Evolutionary conservation across 1,140 invertebrate genomes (phyloP).

Genomic region (Saccostrea glomerata): DNA sequence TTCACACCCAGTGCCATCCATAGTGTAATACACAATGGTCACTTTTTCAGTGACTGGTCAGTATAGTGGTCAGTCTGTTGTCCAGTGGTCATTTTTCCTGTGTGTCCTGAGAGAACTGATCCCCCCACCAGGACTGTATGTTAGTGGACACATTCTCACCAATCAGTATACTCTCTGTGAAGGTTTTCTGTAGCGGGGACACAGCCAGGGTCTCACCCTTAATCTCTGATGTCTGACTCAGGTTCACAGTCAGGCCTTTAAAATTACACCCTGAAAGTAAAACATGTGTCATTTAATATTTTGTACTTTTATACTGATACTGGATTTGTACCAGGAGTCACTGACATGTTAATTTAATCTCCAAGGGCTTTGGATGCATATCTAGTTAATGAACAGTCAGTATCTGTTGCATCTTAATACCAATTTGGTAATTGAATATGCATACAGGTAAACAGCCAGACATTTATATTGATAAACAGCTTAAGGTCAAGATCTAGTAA

Average conservation of each 20-base stretch:
- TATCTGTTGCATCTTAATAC: no score
- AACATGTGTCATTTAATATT: neutral
- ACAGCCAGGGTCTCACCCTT: conserved; percentile 69
- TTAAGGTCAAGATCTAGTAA: no score
- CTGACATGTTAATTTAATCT: no score
- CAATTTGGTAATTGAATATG: no score
- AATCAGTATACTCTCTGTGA: conserved; percentile 66
- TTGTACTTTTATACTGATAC: neutral
- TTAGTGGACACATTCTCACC: conserved; percentile 76
- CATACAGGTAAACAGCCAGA: no score
- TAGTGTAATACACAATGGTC: neutral
- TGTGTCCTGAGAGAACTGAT: conserved; percentile 78
- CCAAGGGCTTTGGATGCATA: no score
- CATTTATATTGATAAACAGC: no score
- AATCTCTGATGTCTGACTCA: conserved; percentile 76
- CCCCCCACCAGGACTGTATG: conserved; percentile 77
- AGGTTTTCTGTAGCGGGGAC: conserved; percentile 66
- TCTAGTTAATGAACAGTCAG: no score
- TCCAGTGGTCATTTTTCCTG: neutral
- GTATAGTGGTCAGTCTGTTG: neutral
- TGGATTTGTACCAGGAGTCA: neutral
- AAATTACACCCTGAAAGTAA: conserved; percentile 42
- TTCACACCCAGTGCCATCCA: neutral
- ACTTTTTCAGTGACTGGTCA: neutral
- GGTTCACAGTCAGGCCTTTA: conserved; percentile 72